These are phyloP conservation scores for Sarcophaga rosellei DNA, from an alignment of 2,888 invertebrate genomes.

Conservation along the genomic window DNA sequence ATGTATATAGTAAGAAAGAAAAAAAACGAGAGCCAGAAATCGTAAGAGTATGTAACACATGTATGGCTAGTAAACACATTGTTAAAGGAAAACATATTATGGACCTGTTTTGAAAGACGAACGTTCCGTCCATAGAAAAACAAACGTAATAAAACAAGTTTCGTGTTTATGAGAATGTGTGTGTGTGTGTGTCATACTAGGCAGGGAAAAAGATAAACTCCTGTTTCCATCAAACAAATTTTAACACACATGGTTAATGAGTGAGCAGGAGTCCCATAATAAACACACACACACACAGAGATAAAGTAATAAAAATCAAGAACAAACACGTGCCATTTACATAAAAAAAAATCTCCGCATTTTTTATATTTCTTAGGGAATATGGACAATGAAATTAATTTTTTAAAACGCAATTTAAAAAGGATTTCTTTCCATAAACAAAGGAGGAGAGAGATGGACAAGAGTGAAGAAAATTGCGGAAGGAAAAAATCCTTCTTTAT, in stretches of 20 bases:
- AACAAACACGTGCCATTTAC: slow-evolving; percentile 56
- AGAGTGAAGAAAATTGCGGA: too few relatives aligned
- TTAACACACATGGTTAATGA: slow-evolving; percentile 37
- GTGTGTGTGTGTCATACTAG: neutral
- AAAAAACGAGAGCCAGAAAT: too few relatives aligned
- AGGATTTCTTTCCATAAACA: neutral
- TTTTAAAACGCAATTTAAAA: slow-evolving; percentile 26
- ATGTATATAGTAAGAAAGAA: neutral
- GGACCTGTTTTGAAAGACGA: too few relatives aligned
- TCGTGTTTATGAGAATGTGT: neutral
- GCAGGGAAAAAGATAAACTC: too few relatives aligned
- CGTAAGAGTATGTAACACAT: neutral
- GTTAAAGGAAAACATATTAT: slow-evolving; percentile 27
- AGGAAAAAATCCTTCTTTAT: too few relatives aligned
- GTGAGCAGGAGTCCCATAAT: neutral
- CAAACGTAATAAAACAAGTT: slow-evolving; percentile 11
- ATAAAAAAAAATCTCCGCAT: neutral
- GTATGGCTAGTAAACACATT: slow-evolving; percentile 46
- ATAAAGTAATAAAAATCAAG: slow-evolving; percentile 62
- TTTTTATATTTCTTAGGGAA: neutral
- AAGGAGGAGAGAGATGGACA: too few relatives aligned
- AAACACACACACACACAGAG: neutral
- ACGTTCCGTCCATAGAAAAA: neutral
- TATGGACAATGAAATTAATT: neutral
- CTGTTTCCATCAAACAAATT: too few relatives aligned